Evolutionary conservation across 2,797 vertebrate genomes (phyloP), one percentile per base, ranked within the genome.

Genomic region (Thalassophryne amazonica): DNA sequence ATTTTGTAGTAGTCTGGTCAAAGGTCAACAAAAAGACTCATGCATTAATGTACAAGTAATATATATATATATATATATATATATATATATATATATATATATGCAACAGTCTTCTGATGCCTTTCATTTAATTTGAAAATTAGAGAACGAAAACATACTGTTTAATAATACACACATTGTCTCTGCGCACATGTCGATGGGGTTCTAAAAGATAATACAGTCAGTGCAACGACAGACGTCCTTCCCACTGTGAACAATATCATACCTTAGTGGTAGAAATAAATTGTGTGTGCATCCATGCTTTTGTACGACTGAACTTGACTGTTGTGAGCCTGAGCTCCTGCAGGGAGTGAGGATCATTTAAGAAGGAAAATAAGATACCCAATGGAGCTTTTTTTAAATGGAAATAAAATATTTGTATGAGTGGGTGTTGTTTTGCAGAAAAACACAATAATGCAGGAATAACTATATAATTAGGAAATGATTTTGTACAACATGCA

Each of bases 351-450:
- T 29, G 48, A 43, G 54, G 39, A 48, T 71, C 65, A 53, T 80
- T 85, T 74, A 54, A 56, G 51, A 73, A 71, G 60, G 45, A 77
- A 76, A 86, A 78, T 80, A 83, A 76, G 71, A 81, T 73, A 52
- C 60, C 73, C 73, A 83, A 43, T 74, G 57, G 76, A 80, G 78
- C 80, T 62, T 78, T 81, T 74, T 83, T n/a, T n/a, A n/a, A 86
- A 86, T 85, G 71, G 70, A 80, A 69, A 60, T 48, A 77, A 83
- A 84, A 84, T 80, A 67, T 49, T 84, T 82, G 84, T 77, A 70
- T 53, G 35, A 81, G 54, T 29, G 55, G 67, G 38, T 66, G 66
- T 78, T 56, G 76, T 76, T 35, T 59, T 14, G 20, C 43, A 23
- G 48, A 31, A 77, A 80, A 36, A 59, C 62, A 71, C 75, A 72